Conservation (phyloP, 2,113 vertebrate genomes). For the Sceloporus tristichus region DNA sequence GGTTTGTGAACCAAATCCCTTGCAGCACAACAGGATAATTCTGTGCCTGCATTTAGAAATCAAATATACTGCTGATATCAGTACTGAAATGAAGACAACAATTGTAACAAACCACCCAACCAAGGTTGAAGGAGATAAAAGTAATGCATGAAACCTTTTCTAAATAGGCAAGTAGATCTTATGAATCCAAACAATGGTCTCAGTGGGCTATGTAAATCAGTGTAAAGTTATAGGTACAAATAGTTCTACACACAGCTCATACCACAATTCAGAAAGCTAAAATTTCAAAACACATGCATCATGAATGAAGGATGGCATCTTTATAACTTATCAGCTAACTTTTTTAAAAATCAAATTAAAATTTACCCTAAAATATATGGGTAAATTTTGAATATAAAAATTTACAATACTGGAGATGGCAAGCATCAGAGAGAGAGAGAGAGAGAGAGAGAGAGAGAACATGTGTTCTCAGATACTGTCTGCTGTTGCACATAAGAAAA, state of each 20-base stretch:
- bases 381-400: background rate
- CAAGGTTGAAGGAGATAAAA: background rate
- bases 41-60: background rate
- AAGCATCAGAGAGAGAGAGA: background rate
- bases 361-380: background rate
- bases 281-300: background rate
- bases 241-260: background rate
- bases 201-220: background rate
- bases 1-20: conserved; percentile 72
- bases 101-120: background rate
- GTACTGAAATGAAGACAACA: background rate
- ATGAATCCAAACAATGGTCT: background rate
- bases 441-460: background rate
- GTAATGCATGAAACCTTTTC: background rate
- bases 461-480: background rate
- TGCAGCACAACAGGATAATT: background rate
- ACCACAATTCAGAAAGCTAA: background rate
- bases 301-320: background rate
- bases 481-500: background rate
- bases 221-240: background rate
- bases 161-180: background rate
- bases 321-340: background rate
- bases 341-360: background rate
- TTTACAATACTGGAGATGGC: background rate
- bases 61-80: background rate